Evolutionary conservation across 2,113 vertebrate species (phyloP), one percentile per base, ranked within the genome.

Genomic region (Centrocercus urophasianus): DNA sequence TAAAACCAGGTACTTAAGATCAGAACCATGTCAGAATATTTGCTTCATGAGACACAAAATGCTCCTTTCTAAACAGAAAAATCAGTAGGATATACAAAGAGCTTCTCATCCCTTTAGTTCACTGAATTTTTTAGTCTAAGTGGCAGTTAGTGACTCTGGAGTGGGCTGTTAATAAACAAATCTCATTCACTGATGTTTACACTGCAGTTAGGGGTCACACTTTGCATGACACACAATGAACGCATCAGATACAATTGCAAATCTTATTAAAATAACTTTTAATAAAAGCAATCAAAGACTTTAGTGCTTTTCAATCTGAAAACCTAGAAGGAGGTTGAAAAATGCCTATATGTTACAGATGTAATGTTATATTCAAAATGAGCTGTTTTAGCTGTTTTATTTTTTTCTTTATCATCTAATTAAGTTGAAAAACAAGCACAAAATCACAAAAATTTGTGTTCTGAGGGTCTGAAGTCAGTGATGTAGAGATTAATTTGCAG

Each of bases 1-100:
- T 78, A 88, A 96, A 96, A 92, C 30, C 72, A 36, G 88, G 75
- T 40, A 61, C 86, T 94, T 86, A 52, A 70, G 91, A 93, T 83
- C 72, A 90, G 93, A 95, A 89, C 70, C n/a, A 25, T 81, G 82
- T 71, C 90, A 82, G 86, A 94, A 54, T 83, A 91, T 65, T 89
- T 88, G 70, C 72, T 96, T 81, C 54, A 71, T 38, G 50, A 93
- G 65, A 96, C 32, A 89, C 28, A 86, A 92, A 88, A 69, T 40
- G 10, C 63, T 48, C 73, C 60, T 80, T 86, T 90, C 14, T 56
- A 38, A 34, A 69, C 32, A 45, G 24, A 73, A 88, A 92, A 90
- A 56, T 76, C 36, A 87, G 40, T 50, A 70, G 75, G 94, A n/a
- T 59, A 72, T 70, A 87, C 21, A 82, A 92, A 92, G 54, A 67